These are phyloP conservation scores for Stegophylla sp. DNA, from an alignment of 2,888 invertebrate genomes.

Conservation along the genomic window DNA sequence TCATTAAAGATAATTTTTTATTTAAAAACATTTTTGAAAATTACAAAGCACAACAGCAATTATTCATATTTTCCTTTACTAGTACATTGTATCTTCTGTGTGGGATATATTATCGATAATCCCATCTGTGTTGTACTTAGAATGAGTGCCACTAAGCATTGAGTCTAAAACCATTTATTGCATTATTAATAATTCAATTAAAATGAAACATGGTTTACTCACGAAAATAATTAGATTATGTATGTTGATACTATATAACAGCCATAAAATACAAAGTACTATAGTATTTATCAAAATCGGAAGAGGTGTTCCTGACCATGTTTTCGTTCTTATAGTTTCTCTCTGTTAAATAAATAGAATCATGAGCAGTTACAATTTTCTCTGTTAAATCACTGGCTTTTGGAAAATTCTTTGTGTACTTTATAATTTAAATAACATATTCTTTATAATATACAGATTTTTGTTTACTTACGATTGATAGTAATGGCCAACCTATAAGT, in stretches of 20 bases:
- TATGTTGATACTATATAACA: slow-evolving; percentile 43
- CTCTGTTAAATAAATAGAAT: background rate
- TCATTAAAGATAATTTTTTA: slow-evolving; percentile 43
- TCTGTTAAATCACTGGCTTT: too few species aligned
- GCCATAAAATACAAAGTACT: slow-evolving; percentile 46
- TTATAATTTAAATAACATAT: too few species aligned
- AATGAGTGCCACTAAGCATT: slow-evolving; percentile 26
- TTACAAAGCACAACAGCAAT: slow-evolving; percentile 22
- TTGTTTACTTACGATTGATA: slow-evolving; percentile 34
- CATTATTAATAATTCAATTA: background rate
- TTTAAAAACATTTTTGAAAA: slow-evolving; percentile 42
- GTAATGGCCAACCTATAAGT: slow-evolving; percentile 39
- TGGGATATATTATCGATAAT: slow-evolving; percentile 23
- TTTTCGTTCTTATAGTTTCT: slow-evolving; percentile 34
- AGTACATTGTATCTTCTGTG: background rate
- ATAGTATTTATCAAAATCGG: slow-evolving; percentile 43
- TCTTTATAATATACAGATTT: too few species aligned
- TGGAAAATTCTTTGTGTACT: too few species aligned
- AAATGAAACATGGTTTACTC: background rate
- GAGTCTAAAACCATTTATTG: slow-evolving; percentile 32
- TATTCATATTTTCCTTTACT: slow-evolving; percentile 40
- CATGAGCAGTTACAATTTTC: too few species aligned
- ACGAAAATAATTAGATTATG: slow-evolving; percentile 39
- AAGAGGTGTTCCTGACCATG: slow-evolving; percentile 40
- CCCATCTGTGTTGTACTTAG: slow-evolving; percentile 8